These are phyloP conservation scores for Alsophila aescularia DNA, from an alignment of 2,888 invertebrate genomes.

Conservation along the genomic window DNA sequence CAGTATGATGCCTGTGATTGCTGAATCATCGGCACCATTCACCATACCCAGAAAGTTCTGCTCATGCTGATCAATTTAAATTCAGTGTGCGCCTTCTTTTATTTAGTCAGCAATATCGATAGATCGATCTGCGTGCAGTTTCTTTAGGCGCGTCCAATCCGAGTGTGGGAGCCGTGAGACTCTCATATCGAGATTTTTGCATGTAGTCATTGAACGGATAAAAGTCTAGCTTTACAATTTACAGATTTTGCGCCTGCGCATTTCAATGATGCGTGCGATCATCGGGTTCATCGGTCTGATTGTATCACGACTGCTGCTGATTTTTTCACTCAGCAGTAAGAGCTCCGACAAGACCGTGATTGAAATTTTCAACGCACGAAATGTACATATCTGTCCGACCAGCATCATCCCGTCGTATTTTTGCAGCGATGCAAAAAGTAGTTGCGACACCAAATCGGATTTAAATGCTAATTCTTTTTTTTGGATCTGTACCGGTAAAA, in stretches of 20 bases:
- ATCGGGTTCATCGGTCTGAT: conserved; percentile 74
- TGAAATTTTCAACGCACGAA: conserved; percentile 77
- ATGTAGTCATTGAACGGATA: conserved; percentile 65
- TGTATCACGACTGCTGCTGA: conserved; percentile 55
- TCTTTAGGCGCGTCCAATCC: conserved; percentile 66
- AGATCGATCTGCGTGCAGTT: conserved; percentile 20
- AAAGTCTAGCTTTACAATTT: conserved; percentile 77
- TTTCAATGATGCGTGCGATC: conserved; percentile 75
- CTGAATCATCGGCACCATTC: too few species aligned
- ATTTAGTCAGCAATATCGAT: conserved; percentile 55
- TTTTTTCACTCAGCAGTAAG: conserved; percentile 58
- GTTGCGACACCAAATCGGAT: conserved; percentile 54
- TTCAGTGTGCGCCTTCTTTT: conserved; percentile 52
- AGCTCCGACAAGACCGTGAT: conserved; percentile 62
- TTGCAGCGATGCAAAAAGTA: conserved; percentile 73
- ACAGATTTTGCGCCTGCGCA: conserved; percentile 77
- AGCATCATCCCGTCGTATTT: conserved; percentile 53
- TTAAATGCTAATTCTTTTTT: conserved; percentile 61
- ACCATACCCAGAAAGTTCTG: too few species aligned
- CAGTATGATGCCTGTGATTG: conserved; percentile 10
- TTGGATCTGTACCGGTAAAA: conserved; percentile 30
- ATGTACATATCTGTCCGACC: conserved; percentile 52
- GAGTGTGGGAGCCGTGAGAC: conserved; percentile 45
- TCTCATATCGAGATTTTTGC: conserved; percentile 50
- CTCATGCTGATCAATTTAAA: conserved; percentile 11